A percentile compares a stretch with the other conserved stretches of the same genome.
Conservation (phyloP, 2,888 invertebrate genomes). For the Formica aserva region DNA sequence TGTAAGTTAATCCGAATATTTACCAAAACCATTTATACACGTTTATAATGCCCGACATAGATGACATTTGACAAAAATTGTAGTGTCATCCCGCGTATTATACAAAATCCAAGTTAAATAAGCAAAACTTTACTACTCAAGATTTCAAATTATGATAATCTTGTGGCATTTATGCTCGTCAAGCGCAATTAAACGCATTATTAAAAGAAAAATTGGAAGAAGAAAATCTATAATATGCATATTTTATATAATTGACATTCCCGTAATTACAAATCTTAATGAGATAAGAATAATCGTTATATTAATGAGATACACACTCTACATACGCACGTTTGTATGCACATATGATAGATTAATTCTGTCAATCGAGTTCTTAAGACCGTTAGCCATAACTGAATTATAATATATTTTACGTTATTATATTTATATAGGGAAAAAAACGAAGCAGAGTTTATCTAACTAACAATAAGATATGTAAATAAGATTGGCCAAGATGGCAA, state of each 20-base stretch:
- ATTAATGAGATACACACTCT: not conserved
- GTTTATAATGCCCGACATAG: not conserved
- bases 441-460: no score
- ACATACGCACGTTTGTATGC: not conserved
- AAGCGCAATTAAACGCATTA: not conserved
- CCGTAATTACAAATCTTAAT: not conserved
- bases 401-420: not conserved
- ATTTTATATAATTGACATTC: not conserved
- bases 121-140: not conserved
- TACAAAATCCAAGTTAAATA: not conserved
- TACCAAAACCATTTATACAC: no score
- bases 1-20: no score
- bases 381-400: not conserved
- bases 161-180: not conserved
- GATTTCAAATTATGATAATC: not conserved
- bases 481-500: not conserved
- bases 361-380: not conserved
- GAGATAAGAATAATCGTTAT: not conserved
- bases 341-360: not conserved
- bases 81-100: not conserved
- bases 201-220: not conserved
- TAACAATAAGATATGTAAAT: not conserved
- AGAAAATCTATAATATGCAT: not conserved
- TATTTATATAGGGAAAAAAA: no score
- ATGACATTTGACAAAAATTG: not conserved